Base-by-base conservation (phyloP, 1,140 invertebrate species). In the Chymomyza costata region DNA sequence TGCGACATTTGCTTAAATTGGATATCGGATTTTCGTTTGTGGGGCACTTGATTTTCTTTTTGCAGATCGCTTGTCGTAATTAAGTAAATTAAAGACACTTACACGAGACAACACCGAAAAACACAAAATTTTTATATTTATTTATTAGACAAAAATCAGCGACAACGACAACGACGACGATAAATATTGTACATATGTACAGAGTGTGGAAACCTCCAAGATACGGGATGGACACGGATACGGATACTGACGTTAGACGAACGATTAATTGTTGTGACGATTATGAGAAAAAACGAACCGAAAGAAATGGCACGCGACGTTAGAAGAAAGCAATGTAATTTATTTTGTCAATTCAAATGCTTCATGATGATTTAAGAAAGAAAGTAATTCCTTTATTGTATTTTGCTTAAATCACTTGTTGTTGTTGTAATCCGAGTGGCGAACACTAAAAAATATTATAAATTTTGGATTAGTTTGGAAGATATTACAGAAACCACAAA, bases 101-200 rank as follows among this genome's bases (percentile, higher is more conserved):
- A 78, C 71, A 78, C 71, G 71, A 78, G 71, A 78, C 71, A 78
- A 78, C 71, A 78, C 71, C 71, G 54, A 78, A 78, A 58, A 80
- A 78, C 73, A 78, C 59, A 78, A 71, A 80, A 71, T 63, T 54
- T 25, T 78, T 78, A 78, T 78, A 64, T 71, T 62, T 11, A 11
- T 39, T 46, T 62, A 50, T 31, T 60, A 68, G 53, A n/a, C 56
- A 61, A 47, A 62, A 69, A 70, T 49, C 41, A 43, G 39, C 32
- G 43, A 61, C 31, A 48, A 74, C 41, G 66, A 78, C 55, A 65
- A 74, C 46, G 65, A 57, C 53, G 65, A 76, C 71, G 71, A 76
- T 51, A 71, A 80, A 57, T 78, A 78, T 78, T 80, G 71, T 78
- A 78, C 71, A 78, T 78, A 78, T 78, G 71, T 78, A 78, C 71